Evolutionary conservation across 2,888 invertebrate genomes (phyloP), one percentile per base, ranked within the genome.

Genomic region (Heliconius charithonia): DNA sequence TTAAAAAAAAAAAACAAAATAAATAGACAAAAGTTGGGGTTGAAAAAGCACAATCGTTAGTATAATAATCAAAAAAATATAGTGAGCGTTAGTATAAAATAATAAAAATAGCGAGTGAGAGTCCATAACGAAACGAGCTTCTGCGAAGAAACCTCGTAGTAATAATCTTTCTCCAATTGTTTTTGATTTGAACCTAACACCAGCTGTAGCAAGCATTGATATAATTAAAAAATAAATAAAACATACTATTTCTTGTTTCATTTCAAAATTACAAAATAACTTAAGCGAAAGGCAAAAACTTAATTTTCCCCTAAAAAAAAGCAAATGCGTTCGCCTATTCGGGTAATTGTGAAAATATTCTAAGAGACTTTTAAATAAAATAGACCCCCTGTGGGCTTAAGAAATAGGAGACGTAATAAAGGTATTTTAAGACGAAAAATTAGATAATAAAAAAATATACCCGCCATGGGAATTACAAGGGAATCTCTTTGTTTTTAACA

Each of bases 391-490:
- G 56, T 37, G 77, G 73, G 65, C 27, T 67, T 56, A 56, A 77
- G 59, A 73, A 66, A 77, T 73, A 66, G 76, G 66, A 76, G 32
- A 74, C 80, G 84, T 83, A 84, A 80, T 81, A 80, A 78, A 80
- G 85, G 73, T 37, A 73, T 73, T 59, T 73, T 73, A 73, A 62
- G 73, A 84, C 80, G 80, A 79, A 81, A 79, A 81, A 81, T 83
- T 85, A 85, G 87, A 84, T 85, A 84, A 78, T 82, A 82, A 82
- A 84, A 83, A 79, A 72, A 75, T 82, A 75, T 70, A 75, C 65
- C 62, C 71, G 75, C 80, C 72, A 79, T 73, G 80, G 76, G 80
- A 84, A 83, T 83, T 84, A 85, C 81, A 86, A 78, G 77, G 79
- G 82, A 85, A 71, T 70, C 76, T 76, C 29, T 62, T 63, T 45